Percentiles rank a stretch among this genome's conserved stretches.
These are phyloP conservation scores for Yponomeuta plumbellus DNA, from an alignment of 2,888 invertebrate genomes.

Conservation along the genomic window DNA sequence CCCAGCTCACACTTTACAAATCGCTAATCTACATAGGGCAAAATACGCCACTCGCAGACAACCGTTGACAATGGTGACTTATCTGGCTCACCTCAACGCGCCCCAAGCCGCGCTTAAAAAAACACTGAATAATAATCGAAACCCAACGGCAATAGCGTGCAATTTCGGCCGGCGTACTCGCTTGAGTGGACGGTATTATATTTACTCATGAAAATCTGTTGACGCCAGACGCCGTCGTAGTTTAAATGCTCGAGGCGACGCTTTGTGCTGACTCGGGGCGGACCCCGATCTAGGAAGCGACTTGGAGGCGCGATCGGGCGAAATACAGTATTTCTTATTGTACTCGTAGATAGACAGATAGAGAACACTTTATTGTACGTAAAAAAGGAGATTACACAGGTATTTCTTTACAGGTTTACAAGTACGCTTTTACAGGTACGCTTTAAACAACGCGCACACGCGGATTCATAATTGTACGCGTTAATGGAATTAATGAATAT, in stretches of 20 bases:
- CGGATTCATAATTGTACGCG: too few relatives aligned
- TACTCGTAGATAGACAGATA: too few relatives aligned
- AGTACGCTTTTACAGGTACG: too few relatives aligned
- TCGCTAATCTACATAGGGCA: too few relatives aligned
- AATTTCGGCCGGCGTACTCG: not conserved
- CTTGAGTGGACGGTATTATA: not conserved
- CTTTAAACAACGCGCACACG: too few relatives aligned
- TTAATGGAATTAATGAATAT: too few relatives aligned
- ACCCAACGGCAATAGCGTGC: not conserved
- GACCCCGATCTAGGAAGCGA: not conserved
- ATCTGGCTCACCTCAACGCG: not conserved
- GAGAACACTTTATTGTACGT: too few relatives aligned
- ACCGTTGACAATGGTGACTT: too few relatives aligned
- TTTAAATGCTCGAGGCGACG: conserved; percentile 11
- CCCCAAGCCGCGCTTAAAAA: not conserved
- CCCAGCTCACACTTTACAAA: too few relatives aligned
- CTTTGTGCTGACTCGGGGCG: not conserved
- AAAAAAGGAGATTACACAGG: too few relatives aligned
- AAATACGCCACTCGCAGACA: too few relatives aligned
- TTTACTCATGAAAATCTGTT: not conserved
- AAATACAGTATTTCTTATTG: not conserved
- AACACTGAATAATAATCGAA: not conserved
- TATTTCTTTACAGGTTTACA: too few relatives aligned
- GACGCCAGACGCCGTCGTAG: conserved; percentile 1
- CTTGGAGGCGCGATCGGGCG: not conserved